Evolutionary conservation across 2,113 vertebrate genomes (phyloP), one percentile per base, ranked within the genome.

Genomic region (Macrotus californicus): DNA sequence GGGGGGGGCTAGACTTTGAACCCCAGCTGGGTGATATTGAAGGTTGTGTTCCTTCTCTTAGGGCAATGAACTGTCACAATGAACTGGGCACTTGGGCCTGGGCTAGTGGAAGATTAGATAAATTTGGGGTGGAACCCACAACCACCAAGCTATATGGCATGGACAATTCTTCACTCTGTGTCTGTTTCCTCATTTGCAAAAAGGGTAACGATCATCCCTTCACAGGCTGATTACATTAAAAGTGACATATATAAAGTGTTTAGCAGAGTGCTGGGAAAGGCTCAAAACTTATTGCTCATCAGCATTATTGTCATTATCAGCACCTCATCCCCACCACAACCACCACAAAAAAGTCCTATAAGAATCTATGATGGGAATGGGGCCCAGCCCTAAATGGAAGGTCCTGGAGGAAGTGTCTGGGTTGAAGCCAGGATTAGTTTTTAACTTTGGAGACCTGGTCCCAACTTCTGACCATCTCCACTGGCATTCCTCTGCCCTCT

Each of bases 1-100:
- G 18, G 14, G 8, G 5, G 69, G 69, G 88, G 79, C 34, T 46
- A 70, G 86, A 31, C 83, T 43, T 50, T 76, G 72, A 95, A 90
- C 5, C 18, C 18, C 56, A 70, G 14, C 88, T 70, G 29, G 21
- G 4, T 64, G 24, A 48, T 11, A 3, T 0, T 34, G 34, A 72
- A 93, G 46, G 21, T 39, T 15, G 0, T 41, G 13, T 89, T 95
- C 21, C 1, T 85, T 82, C 84, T 72, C 13, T 11, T 26, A 6
- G 36, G 4, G 16, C 73, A 79, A 9, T 1, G 3, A 77, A 4
- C 34, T 75, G 15, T 77, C 54, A 48, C 9, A 64, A 41, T 61
- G 29, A 31, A 34, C 61, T 14, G n/a, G 59, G 10, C 3, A 15
- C 34, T 67, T 84, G 8, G 39, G 10, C 14, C 56, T 69, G 21